Conservation (phyloP, 2,888 invertebrate genomes). For the Parnassius smintheus region DNA sequence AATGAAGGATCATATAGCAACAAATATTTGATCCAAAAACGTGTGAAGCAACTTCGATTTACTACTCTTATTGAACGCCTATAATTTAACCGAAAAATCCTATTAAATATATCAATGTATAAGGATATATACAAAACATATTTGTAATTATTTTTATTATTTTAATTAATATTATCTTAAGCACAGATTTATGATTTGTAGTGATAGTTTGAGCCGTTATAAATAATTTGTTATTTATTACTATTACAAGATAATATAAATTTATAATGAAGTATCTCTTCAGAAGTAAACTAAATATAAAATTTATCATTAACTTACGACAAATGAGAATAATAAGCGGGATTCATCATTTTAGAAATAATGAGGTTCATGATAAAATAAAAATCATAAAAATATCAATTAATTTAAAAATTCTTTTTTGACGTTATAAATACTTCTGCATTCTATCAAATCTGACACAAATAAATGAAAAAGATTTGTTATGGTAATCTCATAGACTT, state of each 20-base stretch:
- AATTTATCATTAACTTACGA: constrained; percentile 11
- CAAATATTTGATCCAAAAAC: constrained; percentile 1
- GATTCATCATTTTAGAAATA: constrained; percentile 12
- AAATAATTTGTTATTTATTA: too few relatives aligned
- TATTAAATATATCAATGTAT: too few relatives aligned
- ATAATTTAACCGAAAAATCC: background rate
- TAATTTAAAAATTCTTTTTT: background rate
- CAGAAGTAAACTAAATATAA: background rate
- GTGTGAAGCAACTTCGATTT: background rate
- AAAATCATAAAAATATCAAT: constrained; percentile 1
- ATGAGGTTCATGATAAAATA: constrained; percentile 3
- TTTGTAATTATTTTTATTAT: too few relatives aligned
- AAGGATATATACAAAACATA: too few relatives aligned
- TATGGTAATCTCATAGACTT: too few relatives aligned
- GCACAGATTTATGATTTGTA: too few relatives aligned
- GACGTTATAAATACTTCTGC: background rate
- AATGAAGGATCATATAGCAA: constrained; percentile 39
- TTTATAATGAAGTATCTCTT: too few relatives aligned
- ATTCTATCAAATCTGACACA: background rate
- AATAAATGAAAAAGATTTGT: background rate
- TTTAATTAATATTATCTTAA: too few relatives aligned
- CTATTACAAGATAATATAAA: too few relatives aligned
- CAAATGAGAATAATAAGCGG: background rate
- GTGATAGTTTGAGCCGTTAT: too few relatives aligned
- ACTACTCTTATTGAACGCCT: constrained; percentile 4